phyloP scores from a whole-genome alignment of 2,888 invertebrate genomes.

The Arctia plantaginis region DNA sequence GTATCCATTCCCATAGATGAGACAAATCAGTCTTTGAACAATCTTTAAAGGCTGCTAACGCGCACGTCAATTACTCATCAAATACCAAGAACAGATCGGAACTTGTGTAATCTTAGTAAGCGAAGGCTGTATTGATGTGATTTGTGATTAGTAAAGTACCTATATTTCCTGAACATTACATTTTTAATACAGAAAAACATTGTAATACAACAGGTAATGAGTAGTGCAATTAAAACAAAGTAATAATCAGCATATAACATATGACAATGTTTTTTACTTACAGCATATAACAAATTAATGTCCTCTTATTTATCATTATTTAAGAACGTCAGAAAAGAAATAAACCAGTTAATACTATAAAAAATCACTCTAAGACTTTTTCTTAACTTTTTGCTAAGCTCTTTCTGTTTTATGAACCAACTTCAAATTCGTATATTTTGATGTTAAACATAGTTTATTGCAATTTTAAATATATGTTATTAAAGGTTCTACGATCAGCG shows the following conservation, averaged over 20 bases:
- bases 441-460: neutral
- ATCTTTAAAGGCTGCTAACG: neutral
- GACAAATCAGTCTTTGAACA: neutral
- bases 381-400: no score
- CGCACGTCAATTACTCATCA: neutral
- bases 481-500: conserved; percentile 95
- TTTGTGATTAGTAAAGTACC: neutral
- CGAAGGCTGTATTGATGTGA: neutral
- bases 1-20: neutral
- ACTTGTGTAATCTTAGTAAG: neutral
- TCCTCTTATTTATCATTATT: no score
- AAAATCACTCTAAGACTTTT: neutral
- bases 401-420: neutral
- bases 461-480: neutral
- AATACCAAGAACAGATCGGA: neutral
- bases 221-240: no score
- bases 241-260: no score
- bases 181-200: neutral
- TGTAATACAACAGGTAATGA: no score
- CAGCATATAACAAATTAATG: no score
- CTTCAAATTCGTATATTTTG: neutral
- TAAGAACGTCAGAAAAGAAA: no score
- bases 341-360: no score
- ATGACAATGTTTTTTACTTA: no score
- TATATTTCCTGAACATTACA: neutral